Conservation (phyloP, 2,113 vertebrate genomes). For the Lethenteron reissneri region DNA sequence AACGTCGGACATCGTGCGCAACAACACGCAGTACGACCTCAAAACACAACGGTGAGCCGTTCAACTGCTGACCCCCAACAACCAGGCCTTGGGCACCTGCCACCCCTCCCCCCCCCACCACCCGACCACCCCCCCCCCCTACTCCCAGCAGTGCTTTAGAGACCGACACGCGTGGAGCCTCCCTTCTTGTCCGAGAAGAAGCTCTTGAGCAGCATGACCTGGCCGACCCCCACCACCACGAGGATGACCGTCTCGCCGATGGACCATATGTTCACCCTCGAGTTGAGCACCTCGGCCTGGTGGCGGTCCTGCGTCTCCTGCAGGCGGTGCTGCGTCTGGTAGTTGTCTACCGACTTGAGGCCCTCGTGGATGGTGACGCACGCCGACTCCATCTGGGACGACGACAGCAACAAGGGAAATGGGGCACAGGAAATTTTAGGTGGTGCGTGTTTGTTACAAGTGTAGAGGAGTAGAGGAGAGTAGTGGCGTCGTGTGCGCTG, state of each 20-base stretch:
- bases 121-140: too few species aligned
- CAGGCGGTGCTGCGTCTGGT: slow-evolving; percentile 88
- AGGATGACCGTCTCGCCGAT: slow-evolving; percentile 85
- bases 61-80: too few species aligned
- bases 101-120: too few species aligned
- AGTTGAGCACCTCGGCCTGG: slow-evolving; percentile 85
- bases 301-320: slow-evolving; percentile 86
- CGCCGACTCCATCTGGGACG: slow-evolving; percentile 72
- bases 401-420: slow-evolving; percentile 4
- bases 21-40: too few species aligned
- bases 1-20: too few species aligned
- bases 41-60: too few species aligned
- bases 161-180: slow-evolving; percentile 65
- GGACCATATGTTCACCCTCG: slow-evolving; percentile 88
- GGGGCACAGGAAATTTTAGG: too few species aligned
- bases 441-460: too few species aligned
- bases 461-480: too few species aligned
- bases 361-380: slow-evolving; percentile 96
- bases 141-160: too few species aligned
- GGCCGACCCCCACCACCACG: slow-evolving; percentile 86
- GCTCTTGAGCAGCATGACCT: slow-evolving; percentile 82
- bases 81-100: too few species aligned
- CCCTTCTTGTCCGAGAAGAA: slow-evolving; percentile 97
- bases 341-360: slow-evolving; percentile 81
- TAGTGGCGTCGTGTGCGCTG: too few species aligned